These are phyloP conservation scores for Drosophila sordidula DNA, from an alignment of 2,888 invertebrate genomes.

Conservation along the genomic window DNA sequence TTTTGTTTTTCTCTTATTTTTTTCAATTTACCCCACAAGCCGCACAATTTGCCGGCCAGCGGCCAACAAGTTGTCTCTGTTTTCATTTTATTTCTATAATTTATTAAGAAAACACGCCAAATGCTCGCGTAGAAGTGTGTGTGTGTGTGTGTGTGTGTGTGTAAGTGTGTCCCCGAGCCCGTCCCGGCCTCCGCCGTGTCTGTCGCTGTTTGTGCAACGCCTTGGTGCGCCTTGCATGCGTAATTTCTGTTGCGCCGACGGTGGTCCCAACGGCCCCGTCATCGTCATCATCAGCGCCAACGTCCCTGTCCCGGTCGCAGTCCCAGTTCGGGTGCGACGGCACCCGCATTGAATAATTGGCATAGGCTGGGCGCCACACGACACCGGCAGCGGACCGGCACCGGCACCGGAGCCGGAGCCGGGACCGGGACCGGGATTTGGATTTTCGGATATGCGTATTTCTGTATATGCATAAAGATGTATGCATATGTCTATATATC, in stretches of 20 bases:
- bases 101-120: constrained; percentile 73
- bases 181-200: background rate
- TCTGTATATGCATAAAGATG: constrained; percentile 43
- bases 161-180: constrained; percentile 3
- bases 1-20: constrained; percentile 28
- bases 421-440: constrained; percentile 6
- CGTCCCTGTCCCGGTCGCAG: constrained; percentile 13
- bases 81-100: constrained; percentile 56
- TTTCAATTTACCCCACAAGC: constrained; percentile 23
- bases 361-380: constrained; percentile 81
- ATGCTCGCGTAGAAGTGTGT: constrained; percentile 46
- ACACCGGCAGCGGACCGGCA: constrained; percentile 24
- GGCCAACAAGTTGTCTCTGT: constrained; percentile 60
- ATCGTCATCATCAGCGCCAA: constrained; percentile 12
- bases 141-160: constrained; percentile 26
- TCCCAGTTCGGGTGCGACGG: constrained; percentile 57
- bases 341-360: constrained; percentile 79
- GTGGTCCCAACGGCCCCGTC: constrained; percentile 62
- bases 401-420: background rate
- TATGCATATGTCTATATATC: constrained; percentile 51
- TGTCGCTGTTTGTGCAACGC: constrained; percentile 64
- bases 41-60: constrained; percentile 37
- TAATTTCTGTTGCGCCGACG: constrained; percentile 65
- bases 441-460: constrained; percentile 30
- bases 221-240: constrained; percentile 74